phyloP scores from a whole-genome alignment of 1,140 invertebrate species.

The Amphibalanus amphitrite region DNA sequence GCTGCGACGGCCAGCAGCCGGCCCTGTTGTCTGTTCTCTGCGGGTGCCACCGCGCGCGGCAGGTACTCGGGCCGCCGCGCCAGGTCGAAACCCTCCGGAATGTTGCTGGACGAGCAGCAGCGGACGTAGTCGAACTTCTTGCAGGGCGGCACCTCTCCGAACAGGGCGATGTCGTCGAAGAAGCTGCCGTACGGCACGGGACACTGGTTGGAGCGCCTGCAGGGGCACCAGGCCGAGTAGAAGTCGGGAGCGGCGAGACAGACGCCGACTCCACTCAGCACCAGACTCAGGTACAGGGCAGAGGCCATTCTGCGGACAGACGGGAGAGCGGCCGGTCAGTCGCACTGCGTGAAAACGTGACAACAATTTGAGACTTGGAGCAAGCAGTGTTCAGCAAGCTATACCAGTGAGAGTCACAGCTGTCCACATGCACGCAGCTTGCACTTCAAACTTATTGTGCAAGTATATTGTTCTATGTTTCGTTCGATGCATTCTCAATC shows the following conservation, averaged over 20 bases:
- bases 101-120: background rate
- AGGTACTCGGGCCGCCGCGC: background rate
- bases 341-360: too few species aligned
- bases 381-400: too few species aligned
- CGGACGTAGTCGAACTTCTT: background rate
- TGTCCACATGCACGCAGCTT: too few species aligned
- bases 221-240: slow-evolving; percentile 3
- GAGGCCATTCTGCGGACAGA: too few species aligned
- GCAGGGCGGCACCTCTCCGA: background rate
- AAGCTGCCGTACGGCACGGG: background rate
- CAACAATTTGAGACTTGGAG: too few species aligned
- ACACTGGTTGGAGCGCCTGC: background rate
- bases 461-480: too few species aligned
- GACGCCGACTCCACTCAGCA: background rate
- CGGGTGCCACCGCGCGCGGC: background rate
- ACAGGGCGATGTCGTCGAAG: background rate
- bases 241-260: background rate
- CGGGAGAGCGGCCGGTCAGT: too few species aligned
- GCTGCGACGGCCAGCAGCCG: background rate
- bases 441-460: too few species aligned
- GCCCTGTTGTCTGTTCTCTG: background rate
- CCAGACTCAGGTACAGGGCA: too few species aligned
- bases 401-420: too few species aligned
- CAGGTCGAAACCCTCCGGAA: background rate
- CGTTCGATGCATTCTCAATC: too few species aligned